Base-by-base conservation (phyloP, 2,888 invertebrate species). In the Sminthurides aquaticus region DNA sequence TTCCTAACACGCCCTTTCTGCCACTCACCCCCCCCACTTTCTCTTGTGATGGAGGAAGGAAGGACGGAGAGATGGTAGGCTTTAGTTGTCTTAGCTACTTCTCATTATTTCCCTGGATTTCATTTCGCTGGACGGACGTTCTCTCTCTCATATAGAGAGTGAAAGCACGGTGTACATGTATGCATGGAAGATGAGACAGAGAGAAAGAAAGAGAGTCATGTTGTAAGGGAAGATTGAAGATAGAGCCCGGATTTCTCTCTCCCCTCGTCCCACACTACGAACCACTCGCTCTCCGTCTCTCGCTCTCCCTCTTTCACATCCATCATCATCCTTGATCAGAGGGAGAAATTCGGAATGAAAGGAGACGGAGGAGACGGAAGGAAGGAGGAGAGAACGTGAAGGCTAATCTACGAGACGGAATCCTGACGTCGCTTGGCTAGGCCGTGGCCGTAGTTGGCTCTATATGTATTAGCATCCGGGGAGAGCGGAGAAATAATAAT, bases 1-100 rank as follows among this genome's bases (percentile, higher is more conserved):
- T 74, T 72, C 71, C 71, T 70, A 73, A 70, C 74, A 74, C 74
- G 74, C 73, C 74, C 74, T 74, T 74, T 70, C 66, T 67, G 67
- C 69, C 70, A 70, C 70, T 70, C 70, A 70, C 61, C 58, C 28
- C 61, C 58, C 28, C 58, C 58, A 54, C 52, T 64, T 62, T 62
- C 59, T 58, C n/a, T 58, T 57, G 58, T 64, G 43, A 15, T 15
- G 5, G 43, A 34, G 5, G 43, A n/a, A n/a, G n/a, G n/a, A n/a
- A n/a, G n/a, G n/a, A n/a, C n/a, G n/a, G n/a, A n/a, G n/a, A 11
- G 15, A 15, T 34, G 15, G 43, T 34, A 34, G 43, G 15, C 43
- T 34, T 34, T 34, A 15, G 43, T 34, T 34, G 43, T 34, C 43
- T 34, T 34, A 34, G 43, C 43, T 34, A 34, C 43, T 34, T 11